Evolutionary conservation across 2,888 invertebrate genomes (phyloP).

Genomic region (Belgica antarctica): DNA sequence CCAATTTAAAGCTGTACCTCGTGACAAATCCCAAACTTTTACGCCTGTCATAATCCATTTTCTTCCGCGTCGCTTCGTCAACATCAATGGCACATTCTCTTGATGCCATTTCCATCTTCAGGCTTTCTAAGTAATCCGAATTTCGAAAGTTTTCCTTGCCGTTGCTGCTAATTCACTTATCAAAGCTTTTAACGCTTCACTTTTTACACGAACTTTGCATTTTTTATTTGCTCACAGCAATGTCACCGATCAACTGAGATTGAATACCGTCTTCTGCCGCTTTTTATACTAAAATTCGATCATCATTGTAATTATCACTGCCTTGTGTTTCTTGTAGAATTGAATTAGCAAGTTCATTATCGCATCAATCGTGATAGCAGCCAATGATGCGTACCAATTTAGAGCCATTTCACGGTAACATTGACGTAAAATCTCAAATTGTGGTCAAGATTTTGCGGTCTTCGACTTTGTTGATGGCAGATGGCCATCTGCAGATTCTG

Average conservation of each 20-base stretch:
- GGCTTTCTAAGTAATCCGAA: not conserved
- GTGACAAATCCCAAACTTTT: not conserved
- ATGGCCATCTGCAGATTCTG: no score
- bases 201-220: no score
- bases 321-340: not conserved
- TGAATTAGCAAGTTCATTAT: not conserved
- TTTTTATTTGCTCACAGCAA: no score
- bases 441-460: constrained; percentile 6
- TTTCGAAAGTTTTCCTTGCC: not conserved
- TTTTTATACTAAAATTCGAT: not conserved
- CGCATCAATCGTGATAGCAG: not conserved
- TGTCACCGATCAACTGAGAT: constrained; percentile 7
- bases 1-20: not conserved
- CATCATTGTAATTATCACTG: not conserved
- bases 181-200: no score
- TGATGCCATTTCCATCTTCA: not conserved
- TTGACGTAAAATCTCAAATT: not conserved
- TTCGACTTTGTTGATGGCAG: not conserved
- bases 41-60: not conserved
- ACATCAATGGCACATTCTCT: not conserved
- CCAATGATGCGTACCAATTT: no score
- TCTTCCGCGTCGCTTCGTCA: not conserved
- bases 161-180: no score
- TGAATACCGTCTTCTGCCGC: not conserved
- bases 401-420: no score